phyloP scores from a whole-genome alignment of 2,888 invertebrate genomes.

The Lypha dubia region DNA sequence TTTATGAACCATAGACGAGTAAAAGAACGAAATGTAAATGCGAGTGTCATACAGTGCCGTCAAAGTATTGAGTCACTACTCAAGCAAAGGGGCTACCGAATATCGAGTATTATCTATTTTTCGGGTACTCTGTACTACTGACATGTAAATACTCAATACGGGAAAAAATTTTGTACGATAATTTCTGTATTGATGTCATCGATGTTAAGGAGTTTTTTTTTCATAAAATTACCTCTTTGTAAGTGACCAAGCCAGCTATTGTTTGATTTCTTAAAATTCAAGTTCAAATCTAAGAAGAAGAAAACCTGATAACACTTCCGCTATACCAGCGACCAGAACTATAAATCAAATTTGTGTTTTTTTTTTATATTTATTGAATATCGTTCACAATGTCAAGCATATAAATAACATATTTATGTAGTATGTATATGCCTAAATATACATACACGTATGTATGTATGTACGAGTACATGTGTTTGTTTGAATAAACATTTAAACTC shows the following conservation, averaged over 20 bases:
- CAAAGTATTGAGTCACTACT: too few species aligned
- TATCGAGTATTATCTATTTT: too few species aligned
- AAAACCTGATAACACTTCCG: conserved; percentile 20
- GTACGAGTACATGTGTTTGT: neutral
- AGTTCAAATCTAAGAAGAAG: neutral
- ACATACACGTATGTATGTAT: neutral
- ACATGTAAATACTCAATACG: too few species aligned
- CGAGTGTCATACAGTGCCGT: too few species aligned
- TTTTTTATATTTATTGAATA: too few species aligned
- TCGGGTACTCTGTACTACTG: too few species aligned
- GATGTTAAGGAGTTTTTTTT: neutral
- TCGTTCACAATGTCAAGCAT: neutral
- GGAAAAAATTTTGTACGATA: too few species aligned
- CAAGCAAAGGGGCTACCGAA: too few species aligned
- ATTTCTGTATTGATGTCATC: neutral
- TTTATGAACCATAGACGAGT: too few species aligned
- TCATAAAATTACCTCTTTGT: neutral
- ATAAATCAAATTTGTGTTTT: conserved; percentile 15
- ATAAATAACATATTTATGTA: too few species aligned
- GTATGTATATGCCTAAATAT: conserved; percentile 6
- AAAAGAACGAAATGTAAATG: too few species aligned
- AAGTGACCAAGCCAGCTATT: neutral
- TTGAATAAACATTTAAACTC: neutral
- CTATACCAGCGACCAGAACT: neutral
- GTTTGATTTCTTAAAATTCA: neutral